These are phyloP conservation scores for Zeugodacus cucurbitae DNA, from an alignment of 1,140 invertebrate species.

Conservation along the genomic window DNA sequence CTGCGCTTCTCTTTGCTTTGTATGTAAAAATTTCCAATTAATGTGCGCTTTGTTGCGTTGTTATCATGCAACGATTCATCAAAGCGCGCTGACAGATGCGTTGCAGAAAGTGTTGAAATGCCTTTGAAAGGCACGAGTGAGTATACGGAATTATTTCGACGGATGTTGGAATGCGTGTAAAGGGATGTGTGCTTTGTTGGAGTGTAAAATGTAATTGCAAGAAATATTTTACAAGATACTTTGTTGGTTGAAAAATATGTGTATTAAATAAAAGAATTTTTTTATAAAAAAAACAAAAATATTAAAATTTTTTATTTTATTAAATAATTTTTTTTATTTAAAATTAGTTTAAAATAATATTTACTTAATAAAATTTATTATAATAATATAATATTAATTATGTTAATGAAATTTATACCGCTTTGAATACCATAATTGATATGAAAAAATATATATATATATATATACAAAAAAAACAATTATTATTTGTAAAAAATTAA, in stretches of 20 bases:
- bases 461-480: too few relatives aligned
- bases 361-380: too few relatives aligned
- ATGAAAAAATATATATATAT: too few relatives aligned
- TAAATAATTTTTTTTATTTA: too few relatives aligned
- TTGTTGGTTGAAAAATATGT: not conserved
- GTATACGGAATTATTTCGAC: not conserved
- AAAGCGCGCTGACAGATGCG: not conserved
- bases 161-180: not conserved
- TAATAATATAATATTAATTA: too few relatives aligned
- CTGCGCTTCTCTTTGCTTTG: not conserved
- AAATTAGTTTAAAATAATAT: too few relatives aligned
- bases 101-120: constrained; percentile 1
- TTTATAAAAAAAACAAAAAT: not conserved
- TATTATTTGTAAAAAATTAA: too few relatives aligned
- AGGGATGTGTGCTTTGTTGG: not conserved
- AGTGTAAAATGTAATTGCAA: not conserved
- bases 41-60: not conserved
- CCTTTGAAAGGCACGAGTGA: not conserved
- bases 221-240: not conserved
- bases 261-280: not conserved
- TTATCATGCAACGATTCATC: not conserved
- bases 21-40: constrained; percentile 15
- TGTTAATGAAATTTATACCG: too few relatives aligned
- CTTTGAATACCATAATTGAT: too few relatives aligned
- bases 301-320: too few relatives aligned